Percentiles rank a stretch among this genome's conserved stretches.
phyloP scores from a whole-genome alignment of 64 coral and sea anemone genomes.

The Orbicella faveolata region DNA sequence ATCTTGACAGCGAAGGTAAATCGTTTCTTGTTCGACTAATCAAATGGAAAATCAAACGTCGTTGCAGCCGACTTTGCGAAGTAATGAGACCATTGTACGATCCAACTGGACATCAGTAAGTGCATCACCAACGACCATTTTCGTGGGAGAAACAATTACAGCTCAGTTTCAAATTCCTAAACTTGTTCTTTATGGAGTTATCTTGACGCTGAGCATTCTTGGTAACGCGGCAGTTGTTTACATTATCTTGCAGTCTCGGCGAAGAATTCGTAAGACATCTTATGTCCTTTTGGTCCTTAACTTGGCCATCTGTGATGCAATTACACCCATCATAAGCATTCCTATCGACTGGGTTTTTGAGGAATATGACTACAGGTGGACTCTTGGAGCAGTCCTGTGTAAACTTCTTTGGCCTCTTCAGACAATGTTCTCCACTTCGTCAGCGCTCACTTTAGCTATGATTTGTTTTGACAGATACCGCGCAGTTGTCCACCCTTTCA shows the following conservation, averaged over 20 bases:
- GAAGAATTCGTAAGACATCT: conserved; percentile 34
- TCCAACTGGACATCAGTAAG: neutral
- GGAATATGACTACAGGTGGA: conserved; percentile 13
- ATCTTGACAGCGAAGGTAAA: neutral
- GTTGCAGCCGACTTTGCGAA: neutral
- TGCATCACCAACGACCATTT: neutral
- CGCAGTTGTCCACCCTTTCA: conserved; percentile 32
- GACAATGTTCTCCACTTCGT: conserved; percentile 37
- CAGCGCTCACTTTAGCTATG: conserved; percentile 18
- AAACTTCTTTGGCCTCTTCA: conserved; percentile 33
- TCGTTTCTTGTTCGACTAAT: neutral
- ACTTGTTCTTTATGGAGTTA: neutral
- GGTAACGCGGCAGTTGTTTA: conserved; percentile 21
- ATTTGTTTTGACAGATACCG: conserved; percentile 46
- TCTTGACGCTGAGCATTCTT: conserved; percentile 17
- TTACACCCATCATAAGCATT: conserved; percentile 41
- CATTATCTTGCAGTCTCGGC: neutral
- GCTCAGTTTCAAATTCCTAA: conserved; percentile 26
- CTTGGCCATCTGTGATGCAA: conserved; percentile 35
- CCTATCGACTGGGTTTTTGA: conserved; percentile 48
- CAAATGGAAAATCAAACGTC: neutral
- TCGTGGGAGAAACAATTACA: neutral
- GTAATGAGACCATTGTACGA: neutral
- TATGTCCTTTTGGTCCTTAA: conserved; percentile 44
- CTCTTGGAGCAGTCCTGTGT: conserved; percentile 11